Evolutionary conservation across 2,113 vertebrate genomes (phyloP).

Genomic region (Rhinichthys klamathensis): DNA sequence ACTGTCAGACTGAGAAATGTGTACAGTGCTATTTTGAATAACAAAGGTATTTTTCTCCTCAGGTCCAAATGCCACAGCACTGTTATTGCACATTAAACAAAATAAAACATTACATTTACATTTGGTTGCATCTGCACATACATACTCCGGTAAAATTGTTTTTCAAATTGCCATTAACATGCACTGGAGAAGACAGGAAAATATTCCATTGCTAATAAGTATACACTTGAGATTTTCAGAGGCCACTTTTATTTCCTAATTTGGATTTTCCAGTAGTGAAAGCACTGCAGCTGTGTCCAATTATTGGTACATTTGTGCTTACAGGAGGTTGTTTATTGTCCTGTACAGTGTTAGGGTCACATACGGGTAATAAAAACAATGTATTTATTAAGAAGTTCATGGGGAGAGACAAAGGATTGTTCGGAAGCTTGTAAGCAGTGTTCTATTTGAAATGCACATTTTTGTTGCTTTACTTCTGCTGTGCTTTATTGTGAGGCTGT

Average conservation of each 20-base stretch:
- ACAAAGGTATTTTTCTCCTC: background rate
- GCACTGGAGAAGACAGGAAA: background rate
- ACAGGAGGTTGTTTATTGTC: background rate
- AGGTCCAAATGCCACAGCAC: background rate
- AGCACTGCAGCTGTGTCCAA: background rate
- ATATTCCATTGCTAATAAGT: background rate
- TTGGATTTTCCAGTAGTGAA: background rate
- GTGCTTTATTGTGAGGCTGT: background rate
- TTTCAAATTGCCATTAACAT: background rate
- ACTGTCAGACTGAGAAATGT: constrained; percentile 9
- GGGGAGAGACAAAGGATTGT: background rate
- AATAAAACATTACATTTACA: background rate
- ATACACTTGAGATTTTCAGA: background rate
- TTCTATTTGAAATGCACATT: background rate
- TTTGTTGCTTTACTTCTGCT: background rate
- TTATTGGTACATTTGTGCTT: background rate
- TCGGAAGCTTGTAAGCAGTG: background rate
- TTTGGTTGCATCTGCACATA: no score
- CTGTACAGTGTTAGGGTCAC: background rate
- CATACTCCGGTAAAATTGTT: background rate
- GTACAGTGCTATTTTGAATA: constrained; percentile 5
- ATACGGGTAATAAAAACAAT: background rate
- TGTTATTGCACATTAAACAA: background rate
- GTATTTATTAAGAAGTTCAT: background rate
- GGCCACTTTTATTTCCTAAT: background rate